Percentiles rank a stretch among this genome's conserved stretches.
Conservation (phyloP, 2,888 invertebrate species). For the Alitta virens region DNA sequence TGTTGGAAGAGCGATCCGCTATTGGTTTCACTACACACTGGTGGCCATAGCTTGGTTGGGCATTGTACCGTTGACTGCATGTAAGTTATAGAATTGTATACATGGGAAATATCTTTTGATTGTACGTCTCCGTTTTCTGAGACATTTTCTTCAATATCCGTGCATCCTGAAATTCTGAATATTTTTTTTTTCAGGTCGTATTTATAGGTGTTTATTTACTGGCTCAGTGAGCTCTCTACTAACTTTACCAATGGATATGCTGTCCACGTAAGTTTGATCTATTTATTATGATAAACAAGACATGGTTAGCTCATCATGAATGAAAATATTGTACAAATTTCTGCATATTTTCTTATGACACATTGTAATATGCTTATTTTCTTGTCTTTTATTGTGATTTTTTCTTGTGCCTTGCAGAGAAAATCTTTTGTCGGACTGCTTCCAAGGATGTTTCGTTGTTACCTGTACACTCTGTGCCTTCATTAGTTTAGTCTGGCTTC, state of each 20-base stretch:
- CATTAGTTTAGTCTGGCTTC: conserved; percentile 93
- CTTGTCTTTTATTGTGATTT: background rate
- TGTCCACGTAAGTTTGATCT: conserved; percentile 77
- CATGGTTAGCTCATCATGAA: too few species aligned
- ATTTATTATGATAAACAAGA: too few species aligned
- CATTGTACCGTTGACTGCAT: conserved; percentile 92
- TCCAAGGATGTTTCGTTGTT: conserved; percentile 95
- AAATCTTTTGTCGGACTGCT: conserved; percentile 87
- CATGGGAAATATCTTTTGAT: too few species aligned
- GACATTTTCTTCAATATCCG: too few species aligned
- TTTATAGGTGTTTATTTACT: conserved; percentile 88
- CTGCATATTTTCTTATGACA: too few species aligned
- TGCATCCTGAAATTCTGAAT: background rate
- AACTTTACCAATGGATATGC: conserved; percentile 84
- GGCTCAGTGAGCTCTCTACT: conserved; percentile 78
- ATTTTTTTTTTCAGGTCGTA: conserved; percentile 63
- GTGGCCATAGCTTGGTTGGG: conserved; percentile 98
- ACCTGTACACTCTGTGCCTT: conserved; percentile 94
- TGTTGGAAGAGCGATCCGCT: conserved; percentile 86
- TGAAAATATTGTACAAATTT: too few species aligned
- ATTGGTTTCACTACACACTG: conserved; percentile 95
- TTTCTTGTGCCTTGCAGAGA: conserved; percentile 60
- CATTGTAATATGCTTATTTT: background rate
- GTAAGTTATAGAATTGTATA: too few species aligned
- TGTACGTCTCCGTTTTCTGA: too few species aligned